phyloP scores from a whole-genome alignment of 2,888 invertebrate genomes.

The Ormia ochracea region DNA sequence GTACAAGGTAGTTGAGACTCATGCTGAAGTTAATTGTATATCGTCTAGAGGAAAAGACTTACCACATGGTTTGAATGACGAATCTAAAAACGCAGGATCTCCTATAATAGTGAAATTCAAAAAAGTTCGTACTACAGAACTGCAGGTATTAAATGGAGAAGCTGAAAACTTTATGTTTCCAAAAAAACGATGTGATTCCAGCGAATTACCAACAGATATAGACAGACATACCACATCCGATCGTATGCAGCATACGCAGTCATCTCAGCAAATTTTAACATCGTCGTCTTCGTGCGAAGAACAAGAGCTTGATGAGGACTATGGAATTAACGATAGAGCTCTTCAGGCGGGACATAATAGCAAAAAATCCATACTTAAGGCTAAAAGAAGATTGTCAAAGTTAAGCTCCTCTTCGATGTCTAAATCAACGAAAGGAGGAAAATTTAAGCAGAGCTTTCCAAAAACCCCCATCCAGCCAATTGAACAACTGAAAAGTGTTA shows the following conservation, averaged over 20 bases:
- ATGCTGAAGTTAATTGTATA: slow-evolving; percentile 65
- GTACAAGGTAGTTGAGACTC: slow-evolving; percentile 73
- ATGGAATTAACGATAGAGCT: neutral
- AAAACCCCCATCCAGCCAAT: slow-evolving; percentile 77
- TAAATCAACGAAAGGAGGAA: slow-evolving; percentile 27
- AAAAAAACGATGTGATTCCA: slow-evolving; percentile 77
- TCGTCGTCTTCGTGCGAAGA: slow-evolving; percentile 60
- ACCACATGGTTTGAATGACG: slow-evolving; percentile 52
- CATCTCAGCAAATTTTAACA: slow-evolving; percentile 65
- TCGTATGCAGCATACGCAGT: slow-evolving; percentile 63
- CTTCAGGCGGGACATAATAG: neutral
- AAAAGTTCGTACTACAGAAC: slow-evolving; percentile 84
- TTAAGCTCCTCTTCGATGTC: slow-evolving; percentile 9
- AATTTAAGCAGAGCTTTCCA: slow-evolving; percentile 73
- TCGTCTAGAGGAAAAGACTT: slow-evolving; percentile 63
- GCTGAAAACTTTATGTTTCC: slow-evolving; percentile 93
- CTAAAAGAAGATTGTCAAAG: slow-evolving; percentile 56
- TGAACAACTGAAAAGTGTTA: slow-evolving; percentile 64
- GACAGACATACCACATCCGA: slow-evolving; percentile 78
- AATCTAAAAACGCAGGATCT: slow-evolving; percentile 65
- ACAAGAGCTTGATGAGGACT: slow-evolving; percentile 44
- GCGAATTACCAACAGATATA: slow-evolving; percentile 77
- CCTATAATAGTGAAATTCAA: slow-evolving; percentile 85
- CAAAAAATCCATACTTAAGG: slow-evolving; percentile 65
- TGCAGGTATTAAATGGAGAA: slow-evolving; percentile 87